A percentile compares a stretch with the other conserved stretches of the same genome.
Conservation (phyloP, 2,113 vertebrate genomes). For the Numenius arquata region DNA sequence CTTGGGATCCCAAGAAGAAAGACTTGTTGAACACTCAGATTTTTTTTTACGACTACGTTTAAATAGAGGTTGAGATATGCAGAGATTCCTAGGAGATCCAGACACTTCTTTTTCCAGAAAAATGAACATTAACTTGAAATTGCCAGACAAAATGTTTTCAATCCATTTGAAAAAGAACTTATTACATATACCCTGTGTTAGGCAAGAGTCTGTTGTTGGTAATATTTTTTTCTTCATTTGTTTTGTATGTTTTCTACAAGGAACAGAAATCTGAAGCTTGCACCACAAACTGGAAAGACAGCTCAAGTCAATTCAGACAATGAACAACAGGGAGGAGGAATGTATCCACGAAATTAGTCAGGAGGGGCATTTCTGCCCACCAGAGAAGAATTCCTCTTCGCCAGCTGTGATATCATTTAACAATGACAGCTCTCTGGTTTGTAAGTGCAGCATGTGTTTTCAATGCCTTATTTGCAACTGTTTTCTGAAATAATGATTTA, state of each 20-base stretch:
- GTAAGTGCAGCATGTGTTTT: not conserved
- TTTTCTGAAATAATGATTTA: not conserved
- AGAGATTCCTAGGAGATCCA: not conserved
- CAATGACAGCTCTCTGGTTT: not conserved
- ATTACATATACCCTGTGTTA: not conserved
- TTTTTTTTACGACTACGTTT: slow-evolving; percentile 9
- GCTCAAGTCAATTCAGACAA: not conserved
- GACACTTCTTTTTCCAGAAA: not conserved
- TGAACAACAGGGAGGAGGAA: not conserved
- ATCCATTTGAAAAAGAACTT: not conserved
- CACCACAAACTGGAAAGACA: not conserved
- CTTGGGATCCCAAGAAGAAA: not conserved
- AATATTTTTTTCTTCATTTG: not conserved
- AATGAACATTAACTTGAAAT: not conserved
- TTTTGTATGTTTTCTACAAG: not conserved
- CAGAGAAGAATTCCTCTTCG: slow-evolving; percentile 22
- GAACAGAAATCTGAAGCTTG: not conserved
- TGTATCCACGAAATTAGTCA: not conserved
- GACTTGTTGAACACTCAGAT: not conserved
- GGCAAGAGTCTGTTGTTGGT: not conserved
- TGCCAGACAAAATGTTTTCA: not conserved
- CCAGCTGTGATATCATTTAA: slow-evolving; percentile 39
- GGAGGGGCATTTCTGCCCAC: slow-evolving; percentile 35
- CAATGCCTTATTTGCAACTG: not conserved
- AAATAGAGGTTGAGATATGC: not conserved